These are phyloP conservation scores for Tretioscincus oriximinensis DNA, from an alignment of 2,113 vertebrate genomes.

Conservation along the genomic window DNA sequence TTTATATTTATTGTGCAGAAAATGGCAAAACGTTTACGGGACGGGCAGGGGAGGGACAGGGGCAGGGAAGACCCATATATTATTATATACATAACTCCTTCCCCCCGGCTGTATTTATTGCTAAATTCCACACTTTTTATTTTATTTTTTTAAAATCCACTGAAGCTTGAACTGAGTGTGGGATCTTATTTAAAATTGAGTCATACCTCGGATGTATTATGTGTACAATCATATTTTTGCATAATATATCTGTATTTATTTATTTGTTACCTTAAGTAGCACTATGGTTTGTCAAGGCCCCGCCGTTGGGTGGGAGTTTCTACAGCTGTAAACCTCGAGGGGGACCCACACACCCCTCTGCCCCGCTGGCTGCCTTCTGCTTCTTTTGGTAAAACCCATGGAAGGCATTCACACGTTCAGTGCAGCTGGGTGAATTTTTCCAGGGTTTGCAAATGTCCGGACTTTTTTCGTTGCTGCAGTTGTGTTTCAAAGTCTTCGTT, in stretches of 20 bases:
- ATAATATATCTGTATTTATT: conserved; percentile 88
- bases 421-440: not conserved
- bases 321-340: conserved; percentile 27
- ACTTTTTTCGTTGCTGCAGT: not conserved
- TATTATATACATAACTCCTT: conserved; percentile 44
- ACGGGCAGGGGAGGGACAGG: not conserved
- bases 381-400: not conserved
- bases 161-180: conserved; percentile 69
- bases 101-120: conserved; percentile 71
- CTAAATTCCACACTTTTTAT: conserved; percentile 59
- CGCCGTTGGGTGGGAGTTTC: conserved; percentile 65
- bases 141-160: conserved; percentile 47
- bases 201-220: conserved; percentile 80
- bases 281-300: conserved; percentile 70
- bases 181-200: conserved; percentile 76
- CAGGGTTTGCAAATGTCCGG: conserved; percentile 2
- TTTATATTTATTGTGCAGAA: conserved; percentile 63
- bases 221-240: conserved; percentile 80
- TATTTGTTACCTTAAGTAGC: conserved; percentile 76
- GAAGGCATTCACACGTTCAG: conserved; percentile 16
- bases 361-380: not conserved
- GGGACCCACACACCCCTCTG: not conserved
- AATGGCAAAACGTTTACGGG: conserved; percentile 61
- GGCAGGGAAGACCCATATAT: conserved; percentile 52
- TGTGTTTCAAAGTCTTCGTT: not conserved